Evolutionary conservation across 2,113 vertebrate genomes (phyloP).

Genomic region (Eptesicus fuscus): DNA sequence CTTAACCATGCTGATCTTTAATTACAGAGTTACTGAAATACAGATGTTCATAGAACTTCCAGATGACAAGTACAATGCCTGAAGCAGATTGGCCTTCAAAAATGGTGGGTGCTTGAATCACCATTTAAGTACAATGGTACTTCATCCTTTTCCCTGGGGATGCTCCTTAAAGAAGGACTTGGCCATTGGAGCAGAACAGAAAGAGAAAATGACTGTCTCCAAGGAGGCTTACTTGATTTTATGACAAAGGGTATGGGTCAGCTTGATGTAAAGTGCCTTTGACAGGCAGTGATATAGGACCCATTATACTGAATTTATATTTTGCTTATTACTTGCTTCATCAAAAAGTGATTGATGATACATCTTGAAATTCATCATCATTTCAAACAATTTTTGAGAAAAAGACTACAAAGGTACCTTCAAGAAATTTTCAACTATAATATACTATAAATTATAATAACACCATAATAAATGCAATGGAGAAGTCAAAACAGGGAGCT

Average conservation of each 20-base stretch:
- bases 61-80: background rate
- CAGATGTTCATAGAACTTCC: background rate
- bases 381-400: background rate
- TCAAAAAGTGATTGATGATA: background rate
- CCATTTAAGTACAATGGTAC: background rate
- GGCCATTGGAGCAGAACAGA: background rate
- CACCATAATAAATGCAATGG: background rate
- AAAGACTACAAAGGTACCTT: background rate
- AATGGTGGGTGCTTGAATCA: background rate
- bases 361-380: conserved; percentile 42
- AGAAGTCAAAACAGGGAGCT: background rate
- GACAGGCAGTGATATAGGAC: background rate
- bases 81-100: background rate
- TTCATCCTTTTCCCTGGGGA: background rate
- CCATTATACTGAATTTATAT: background rate
- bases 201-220: background rate
- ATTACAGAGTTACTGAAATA: background rate
- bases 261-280: conserved; percentile 28
- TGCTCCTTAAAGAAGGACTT: background rate
- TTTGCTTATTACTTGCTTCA: conserved; percentile 13
- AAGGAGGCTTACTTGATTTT: background rate
- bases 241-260: background rate
- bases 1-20: background rate
- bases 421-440: background rate
- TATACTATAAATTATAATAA: background rate